Conservation (phyloP, 1,140 invertebrate species). For the Monochamus saltuarius region DNA sequence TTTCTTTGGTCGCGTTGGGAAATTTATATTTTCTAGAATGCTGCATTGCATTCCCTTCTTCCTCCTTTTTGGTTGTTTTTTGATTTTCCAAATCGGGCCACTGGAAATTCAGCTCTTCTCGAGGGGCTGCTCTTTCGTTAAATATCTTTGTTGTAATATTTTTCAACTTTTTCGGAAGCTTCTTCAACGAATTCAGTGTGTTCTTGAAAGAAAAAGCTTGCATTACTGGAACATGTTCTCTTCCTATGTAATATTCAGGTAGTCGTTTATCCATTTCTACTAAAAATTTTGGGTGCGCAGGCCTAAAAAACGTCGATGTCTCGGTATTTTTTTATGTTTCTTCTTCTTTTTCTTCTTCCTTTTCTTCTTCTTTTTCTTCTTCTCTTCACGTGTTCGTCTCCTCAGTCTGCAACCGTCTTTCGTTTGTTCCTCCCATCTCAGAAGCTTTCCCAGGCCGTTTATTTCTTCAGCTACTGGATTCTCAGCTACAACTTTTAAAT, state of each 20-base stretch:
- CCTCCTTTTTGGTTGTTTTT: too few relatives aligned
- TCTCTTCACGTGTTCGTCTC: not conserved
- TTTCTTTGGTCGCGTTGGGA: too few relatives aligned
- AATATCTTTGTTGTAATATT: too few relatives aligned
- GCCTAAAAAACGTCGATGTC: slow-evolving; percentile 19
- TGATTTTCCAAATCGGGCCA: too few relatives aligned
- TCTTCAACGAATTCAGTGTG: too few relatives aligned
- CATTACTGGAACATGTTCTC: not conserved
- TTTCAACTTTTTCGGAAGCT: too few relatives aligned
- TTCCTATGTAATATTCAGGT: not conserved
- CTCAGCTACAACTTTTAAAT: not conserved
- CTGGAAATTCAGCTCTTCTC: too few relatives aligned
- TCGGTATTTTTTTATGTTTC: not conserved
- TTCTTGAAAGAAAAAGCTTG: too few relatives aligned
- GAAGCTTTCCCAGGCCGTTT: not conserved
- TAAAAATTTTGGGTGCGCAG: slow-evolving; percentile 15
- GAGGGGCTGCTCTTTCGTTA: too few relatives aligned
- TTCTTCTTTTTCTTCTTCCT: not conserved
- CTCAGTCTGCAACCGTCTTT: not conserved
- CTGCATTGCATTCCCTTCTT: too few relatives aligned
- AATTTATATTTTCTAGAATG: too few relatives aligned
- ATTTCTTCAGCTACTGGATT: not conserved
- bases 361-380: slow-evolving; percentile 7
- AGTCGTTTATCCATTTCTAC: not conserved
- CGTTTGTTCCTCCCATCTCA: not conserved